Base-by-base conservation (phyloP, 2,888 invertebrate species). In the Helicoverpa assulta region DNA sequence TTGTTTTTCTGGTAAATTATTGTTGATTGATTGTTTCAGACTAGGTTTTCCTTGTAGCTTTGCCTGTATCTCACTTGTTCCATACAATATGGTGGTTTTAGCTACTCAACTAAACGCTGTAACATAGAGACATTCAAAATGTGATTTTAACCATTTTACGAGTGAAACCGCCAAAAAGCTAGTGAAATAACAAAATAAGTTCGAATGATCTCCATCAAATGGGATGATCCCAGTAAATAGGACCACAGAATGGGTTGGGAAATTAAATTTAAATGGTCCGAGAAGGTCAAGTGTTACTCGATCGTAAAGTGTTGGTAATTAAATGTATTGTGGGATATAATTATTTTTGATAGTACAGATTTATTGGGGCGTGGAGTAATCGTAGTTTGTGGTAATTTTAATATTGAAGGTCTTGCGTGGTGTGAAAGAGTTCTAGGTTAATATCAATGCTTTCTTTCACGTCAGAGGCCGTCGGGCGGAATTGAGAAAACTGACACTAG, bases 191-290 rank as follows among this genome's bases (percentile, higher is more conserved):
- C 84, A 84, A 84, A 84, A 84, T 69, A 80, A 73, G 73, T 58
- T 69, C 66, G 70, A 74, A 77, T 77, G 76, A 80, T 79, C 63
- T 64, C 66, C 69, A 40, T 68, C 66, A 55, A 85, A 73, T 69
- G 57, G 82, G 84, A 85, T 88, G 81, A 86, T 81, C 86, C 81
- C 71, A 59, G 82, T 85, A 86, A 88, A 89, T 86, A 87, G 81
- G 85, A 84, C 78, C 77, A 70, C 61, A 80, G 85, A 88, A 88
- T 87, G 85, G 80, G 84, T 83, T 85, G 82, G 74, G 78, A 86
- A 88, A 88, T 88, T 85, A 80, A 82, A 83, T 85, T 85, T 82
- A 83, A 87, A 85, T 82, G 81, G 70, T 56, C 63, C 60, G 55
- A 60, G 70, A 61, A 79, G 72, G 73, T 80, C 76, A 80, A 81